Base-by-base conservation (phyloP, 2,888 invertebrate species). In the Danaus chrysippus region DNA sequence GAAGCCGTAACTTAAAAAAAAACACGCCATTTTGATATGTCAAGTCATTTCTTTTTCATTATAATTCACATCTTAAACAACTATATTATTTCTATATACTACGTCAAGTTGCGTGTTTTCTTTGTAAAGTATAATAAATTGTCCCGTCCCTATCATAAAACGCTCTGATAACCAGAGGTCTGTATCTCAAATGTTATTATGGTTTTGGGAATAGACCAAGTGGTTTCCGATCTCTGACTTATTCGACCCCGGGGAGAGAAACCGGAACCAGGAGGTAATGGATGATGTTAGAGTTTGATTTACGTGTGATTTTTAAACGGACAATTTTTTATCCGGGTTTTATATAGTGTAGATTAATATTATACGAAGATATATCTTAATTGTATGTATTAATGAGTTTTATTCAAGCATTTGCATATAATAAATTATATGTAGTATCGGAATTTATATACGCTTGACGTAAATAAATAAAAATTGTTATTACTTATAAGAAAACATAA, bases 171-270 rank as follows among this genome's bases (percentile, higher is more conserved):
- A 43, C 23, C 23, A 34, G 23, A 34, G 23, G 23, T 5, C 11
- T 55, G 58, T 62, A 58, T 61, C 58, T 55, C 54, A 41, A 54
- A 54, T 58, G 60, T 72, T 82, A 84, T 79, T 82, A 85, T 86
- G 83, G 87, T 82, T 82, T 86, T 88, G 87, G 89, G 88, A 87
- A 87, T 87, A 76, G 70, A 84, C 87, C 86, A 87, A 84, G 77
- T 77, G 81, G 71, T 74, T 64, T 70, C 73, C 70, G 70, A 78
- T 76, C 69, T 57, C 63, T 72, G 82, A 86, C 83, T 87, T 86
- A 86, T 87, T 79, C 79, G 84, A 81, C 88, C 86, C 89, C 72
- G 69, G 88, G 87, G 89, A 87, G 54, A 65, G 49, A 59, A 57
- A 59, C 71, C 76, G 74, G 75, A 73, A 75, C 72, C 67, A 34